phyloP scores from a whole-genome alignment of 2,888 invertebrate genomes.

The Anticlea derivata region DNA sequence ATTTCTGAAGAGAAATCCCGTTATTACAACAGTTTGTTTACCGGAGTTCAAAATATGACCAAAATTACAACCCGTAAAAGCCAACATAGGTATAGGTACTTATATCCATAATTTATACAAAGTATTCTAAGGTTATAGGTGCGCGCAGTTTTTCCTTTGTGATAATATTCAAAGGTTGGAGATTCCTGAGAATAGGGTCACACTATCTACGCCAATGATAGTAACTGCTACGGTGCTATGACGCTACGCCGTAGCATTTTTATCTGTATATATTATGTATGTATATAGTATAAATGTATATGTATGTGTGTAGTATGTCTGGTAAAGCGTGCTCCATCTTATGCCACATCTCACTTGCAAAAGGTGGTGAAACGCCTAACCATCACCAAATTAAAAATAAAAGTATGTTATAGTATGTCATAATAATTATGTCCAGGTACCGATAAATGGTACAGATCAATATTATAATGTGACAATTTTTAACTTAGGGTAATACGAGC shows the following conservation, averaged over 20 bases:
- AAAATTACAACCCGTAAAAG: slow-evolving; percentile 42
- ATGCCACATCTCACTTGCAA: too few species aligned
- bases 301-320: too few species aligned
- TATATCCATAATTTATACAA: slow-evolving; percentile 7
- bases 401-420: too few species aligned
- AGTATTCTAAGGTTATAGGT: background rate
- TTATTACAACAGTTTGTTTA: slow-evolving; percentile 53
- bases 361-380: too few species aligned
- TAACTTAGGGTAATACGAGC: too few species aligned
- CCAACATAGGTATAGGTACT: background rate
- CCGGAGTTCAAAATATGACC: slow-evolving; percentile 50
- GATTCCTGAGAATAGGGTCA: background rate
- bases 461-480: too few species aligned
- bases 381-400: too few species aligned
- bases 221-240: slow-evolving; percentile 1
- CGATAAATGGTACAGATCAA: too few species aligned
- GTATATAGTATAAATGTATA: too few species aligned
- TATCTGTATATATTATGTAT: too few species aligned
- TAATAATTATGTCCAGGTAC: too few species aligned
- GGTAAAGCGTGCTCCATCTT: too few species aligned
- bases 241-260: slow-evolving; percentile 6
- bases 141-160: background rate
- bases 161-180: background rate
- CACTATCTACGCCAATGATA: background rate
- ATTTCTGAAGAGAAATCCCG: slow-evolving; percentile 54